These are phyloP conservation scores for Drosophila recens DNA, from an alignment of 2,888 invertebrate species.

Conservation along the genomic window DNA sequence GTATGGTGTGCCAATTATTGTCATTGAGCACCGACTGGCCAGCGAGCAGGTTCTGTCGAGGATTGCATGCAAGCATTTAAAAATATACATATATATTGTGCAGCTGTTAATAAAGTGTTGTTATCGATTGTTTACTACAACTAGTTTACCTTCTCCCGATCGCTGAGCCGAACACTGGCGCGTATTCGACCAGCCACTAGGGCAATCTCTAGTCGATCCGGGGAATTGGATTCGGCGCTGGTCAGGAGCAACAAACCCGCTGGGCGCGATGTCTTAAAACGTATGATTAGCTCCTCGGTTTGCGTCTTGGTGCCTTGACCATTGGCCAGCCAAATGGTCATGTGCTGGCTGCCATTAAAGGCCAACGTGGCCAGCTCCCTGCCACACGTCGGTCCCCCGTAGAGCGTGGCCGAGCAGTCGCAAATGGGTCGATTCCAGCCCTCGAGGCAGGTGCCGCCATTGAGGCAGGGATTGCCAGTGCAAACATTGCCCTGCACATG, in stretches of 20 bases:
- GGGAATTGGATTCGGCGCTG: slow-evolving; percentile 90
- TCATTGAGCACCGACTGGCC: slow-evolving; percentile 95
- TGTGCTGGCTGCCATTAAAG: slow-evolving; percentile 95
- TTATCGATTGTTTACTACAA: neutral
- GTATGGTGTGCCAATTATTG: slow-evolving; percentile 97
- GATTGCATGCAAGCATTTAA: slow-evolving; percentile 8
- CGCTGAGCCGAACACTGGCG: slow-evolving; percentile 92
- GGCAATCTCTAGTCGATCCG: slow-evolving; percentile 93
- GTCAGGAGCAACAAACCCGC: slow-evolving; percentile 92
- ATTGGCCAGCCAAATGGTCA: slow-evolving; percentile 90
- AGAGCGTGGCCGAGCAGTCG: slow-evolving; percentile 95
- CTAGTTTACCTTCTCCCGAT: slow-evolving; percentile 90
- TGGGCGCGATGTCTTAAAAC: slow-evolving; percentile 93
- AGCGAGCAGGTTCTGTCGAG: slow-evolving; percentile 90
- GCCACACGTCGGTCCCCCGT: slow-evolving; percentile 96
- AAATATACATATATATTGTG: neutral
- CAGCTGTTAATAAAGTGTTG: neutral
- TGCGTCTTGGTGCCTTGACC: slow-evolving; percentile 91
- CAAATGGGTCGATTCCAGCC: slow-evolving; percentile 98
- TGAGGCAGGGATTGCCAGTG: slow-evolving; percentile 94
- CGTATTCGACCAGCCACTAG: slow-evolving; percentile 93
- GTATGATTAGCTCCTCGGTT: slow-evolving; percentile 94
- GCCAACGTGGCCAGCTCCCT: slow-evolving; percentile 94
- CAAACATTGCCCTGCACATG: slow-evolving; percentile 93
- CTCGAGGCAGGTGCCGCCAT: slow-evolving; percentile 94